Percentiles rank a stretch among this genome's conserved stretches.
These are phyloP conservation scores for Sympetrum striolatum DNA, from an alignment of 2,888 invertebrate species.

Conservation along the genomic window DNA sequence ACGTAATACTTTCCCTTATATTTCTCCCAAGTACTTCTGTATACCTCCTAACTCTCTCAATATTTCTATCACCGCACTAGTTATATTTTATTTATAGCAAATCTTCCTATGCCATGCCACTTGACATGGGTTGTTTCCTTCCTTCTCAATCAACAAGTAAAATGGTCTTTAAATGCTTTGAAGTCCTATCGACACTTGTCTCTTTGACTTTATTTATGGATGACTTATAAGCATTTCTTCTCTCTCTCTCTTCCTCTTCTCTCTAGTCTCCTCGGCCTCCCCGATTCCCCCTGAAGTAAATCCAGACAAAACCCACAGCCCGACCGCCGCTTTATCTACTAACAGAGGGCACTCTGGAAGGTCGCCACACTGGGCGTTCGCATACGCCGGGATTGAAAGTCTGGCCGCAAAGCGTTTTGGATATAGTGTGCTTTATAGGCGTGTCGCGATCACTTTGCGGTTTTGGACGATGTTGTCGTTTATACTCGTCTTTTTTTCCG, in stretches of 20 bases:
- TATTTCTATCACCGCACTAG: too few species aligned
- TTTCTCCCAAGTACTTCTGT: too few species aligned
- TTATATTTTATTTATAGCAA: too few species aligned
- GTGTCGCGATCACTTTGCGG: constrained; percentile 21
- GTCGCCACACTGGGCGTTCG: background rate
- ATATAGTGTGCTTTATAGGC: constrained; percentile 28
- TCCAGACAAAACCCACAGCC: background rate
- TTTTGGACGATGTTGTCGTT: background rate
- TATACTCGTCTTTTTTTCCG: background rate
- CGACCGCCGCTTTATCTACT: background rate
- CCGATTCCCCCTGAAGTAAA: background rate
- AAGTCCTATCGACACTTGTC: too few species aligned
- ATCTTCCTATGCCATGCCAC: too few species aligned
- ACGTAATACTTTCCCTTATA: too few species aligned
- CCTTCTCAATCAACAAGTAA: too few species aligned
- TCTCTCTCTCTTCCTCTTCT: background rate
- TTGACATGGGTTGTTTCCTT: too few species aligned
- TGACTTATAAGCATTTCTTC: background rate
- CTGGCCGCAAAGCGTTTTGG: constrained; percentile 35
- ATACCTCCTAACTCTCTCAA: too few species aligned
- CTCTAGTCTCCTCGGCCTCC: background rate
- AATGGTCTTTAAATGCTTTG: too few species aligned
- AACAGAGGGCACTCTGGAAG: background rate
- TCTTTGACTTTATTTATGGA: background rate
- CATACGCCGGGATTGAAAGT: constrained; percentile 25